Evolutionary conservation across 92 coral and sea anemone species (phyloP).

Genomic region (Meandrina meandrites): DNA sequence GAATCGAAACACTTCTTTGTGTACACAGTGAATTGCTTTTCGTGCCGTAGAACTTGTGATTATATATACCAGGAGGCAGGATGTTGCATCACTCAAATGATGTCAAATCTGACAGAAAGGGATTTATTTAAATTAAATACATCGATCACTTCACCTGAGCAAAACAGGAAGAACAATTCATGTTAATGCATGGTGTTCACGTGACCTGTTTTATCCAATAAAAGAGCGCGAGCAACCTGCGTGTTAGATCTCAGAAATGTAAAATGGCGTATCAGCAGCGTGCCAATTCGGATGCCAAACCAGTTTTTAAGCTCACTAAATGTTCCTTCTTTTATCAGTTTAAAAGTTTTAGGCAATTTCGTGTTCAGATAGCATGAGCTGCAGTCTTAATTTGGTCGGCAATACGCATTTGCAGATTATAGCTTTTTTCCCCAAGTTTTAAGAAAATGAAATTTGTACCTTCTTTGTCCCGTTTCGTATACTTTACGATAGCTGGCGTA

Average conservation of each 20-base stretch:
- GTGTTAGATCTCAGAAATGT: no score
- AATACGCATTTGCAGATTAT: not conserved
- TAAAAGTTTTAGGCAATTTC: not conserved
- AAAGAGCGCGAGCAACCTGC: not conserved
- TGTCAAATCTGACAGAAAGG: not conserved
- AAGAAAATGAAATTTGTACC: not conserved
- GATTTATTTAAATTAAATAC: no score
- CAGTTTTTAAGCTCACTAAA: not conserved
- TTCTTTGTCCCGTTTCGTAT: not conserved
- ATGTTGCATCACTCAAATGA: not conserved
- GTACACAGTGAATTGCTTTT: not conserved
- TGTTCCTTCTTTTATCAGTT: not conserved
- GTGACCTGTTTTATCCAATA: not conserved
- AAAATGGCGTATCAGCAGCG: not conserved
- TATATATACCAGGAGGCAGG: no score
- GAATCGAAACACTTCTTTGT: not conserved
- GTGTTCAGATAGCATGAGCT: not conserved
- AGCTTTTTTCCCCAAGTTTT: not conserved
- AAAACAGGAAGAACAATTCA: no score
- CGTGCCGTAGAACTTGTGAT: no score
- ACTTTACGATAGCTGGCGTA: no score
- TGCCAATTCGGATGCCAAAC: no score
- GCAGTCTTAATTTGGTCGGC: not conserved
- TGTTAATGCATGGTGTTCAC: not conserved
- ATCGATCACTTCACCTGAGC: no score